Percentiles rank a stretch among this genome's conserved stretches.
Conservation (phyloP, 2,888 invertebrate species). For the Alloplasta piceator region DNA sequence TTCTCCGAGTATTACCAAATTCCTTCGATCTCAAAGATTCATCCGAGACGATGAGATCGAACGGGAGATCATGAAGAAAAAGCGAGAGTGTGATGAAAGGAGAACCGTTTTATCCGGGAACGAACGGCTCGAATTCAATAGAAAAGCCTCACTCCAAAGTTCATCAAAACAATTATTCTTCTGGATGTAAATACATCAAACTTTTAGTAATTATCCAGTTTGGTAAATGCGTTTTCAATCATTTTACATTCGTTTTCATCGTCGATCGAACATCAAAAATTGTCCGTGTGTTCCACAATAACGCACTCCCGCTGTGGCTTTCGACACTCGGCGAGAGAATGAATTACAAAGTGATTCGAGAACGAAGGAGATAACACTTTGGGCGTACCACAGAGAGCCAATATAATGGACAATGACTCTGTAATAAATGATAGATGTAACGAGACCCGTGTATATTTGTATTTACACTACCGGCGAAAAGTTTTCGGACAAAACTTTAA, state of each 20-base stretch:
- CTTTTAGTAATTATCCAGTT: no score
- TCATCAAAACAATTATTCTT: no score
- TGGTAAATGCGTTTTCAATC: no score
- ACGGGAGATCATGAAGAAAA: conserved; percentile 18
- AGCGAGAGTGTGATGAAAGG: conserved; percentile 23
- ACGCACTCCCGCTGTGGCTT: background rate
- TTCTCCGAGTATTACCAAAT: conserved; percentile 27
- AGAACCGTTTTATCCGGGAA: background rate
- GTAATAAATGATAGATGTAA: conserved; percentile 42
- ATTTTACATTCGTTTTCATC: background rate
- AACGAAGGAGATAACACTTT: conserved; percentile 12
- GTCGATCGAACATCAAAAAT: no score
- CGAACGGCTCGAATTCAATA: no score
- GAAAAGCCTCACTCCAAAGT: no score
- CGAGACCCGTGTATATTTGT: conserved; percentile 1
- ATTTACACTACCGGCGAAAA: no score
- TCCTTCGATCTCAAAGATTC: conserved; percentile 26
- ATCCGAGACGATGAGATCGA: no score
- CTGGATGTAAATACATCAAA: no score
- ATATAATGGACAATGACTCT: conserved; percentile 37
- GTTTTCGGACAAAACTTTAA: no score
- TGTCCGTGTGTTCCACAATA: no score
- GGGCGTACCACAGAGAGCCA: background rate
- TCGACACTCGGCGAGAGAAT: conserved; percentile 28
- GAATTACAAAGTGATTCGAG: conserved; percentile 19